These are phyloP conservation scores for Sula dactylatra DNA, from an alignment of 2,113 vertebrate species.

Conservation along the genomic window DNA sequence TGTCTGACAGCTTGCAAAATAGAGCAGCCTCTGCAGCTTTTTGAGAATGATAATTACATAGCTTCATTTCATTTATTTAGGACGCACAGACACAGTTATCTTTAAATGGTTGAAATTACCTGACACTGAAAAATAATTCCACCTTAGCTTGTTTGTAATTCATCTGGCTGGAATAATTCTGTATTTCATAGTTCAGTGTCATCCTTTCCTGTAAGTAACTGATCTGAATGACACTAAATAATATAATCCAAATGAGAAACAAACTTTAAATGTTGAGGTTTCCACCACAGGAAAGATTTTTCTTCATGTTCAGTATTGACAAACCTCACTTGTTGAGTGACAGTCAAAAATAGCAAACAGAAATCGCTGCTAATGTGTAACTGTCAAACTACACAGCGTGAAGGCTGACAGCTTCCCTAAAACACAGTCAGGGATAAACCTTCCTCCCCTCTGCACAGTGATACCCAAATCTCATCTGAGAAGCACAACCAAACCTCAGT, in stretches of 20 bases:
- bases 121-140: not conserved
- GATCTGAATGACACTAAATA: not conserved
- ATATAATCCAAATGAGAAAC: not conserved
- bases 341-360: not conserved
- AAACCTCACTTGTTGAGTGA: not conserved
- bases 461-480: not conserved
- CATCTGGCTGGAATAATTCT: not conserved
- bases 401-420: not conserved
- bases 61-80: slow-evolving; percentile 3
- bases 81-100: not conserved
- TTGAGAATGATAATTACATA: not conserved
- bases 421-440: not conserved
- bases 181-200: not conserved
- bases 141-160: not conserved
- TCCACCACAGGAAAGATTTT: not conserved
- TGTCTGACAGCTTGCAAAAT: not conserved
- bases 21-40: not conserved
- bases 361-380: not conserved
- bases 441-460: not conserved
- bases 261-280: not conserved
- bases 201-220: not conserved
- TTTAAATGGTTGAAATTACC: slow-evolving; percentile 4
- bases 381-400: not conserved
- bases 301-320: not conserved
- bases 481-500: not conserved